Conservation (phyloP, 2,113 vertebrate species). For the Orientallactaga bullata region DNA sequence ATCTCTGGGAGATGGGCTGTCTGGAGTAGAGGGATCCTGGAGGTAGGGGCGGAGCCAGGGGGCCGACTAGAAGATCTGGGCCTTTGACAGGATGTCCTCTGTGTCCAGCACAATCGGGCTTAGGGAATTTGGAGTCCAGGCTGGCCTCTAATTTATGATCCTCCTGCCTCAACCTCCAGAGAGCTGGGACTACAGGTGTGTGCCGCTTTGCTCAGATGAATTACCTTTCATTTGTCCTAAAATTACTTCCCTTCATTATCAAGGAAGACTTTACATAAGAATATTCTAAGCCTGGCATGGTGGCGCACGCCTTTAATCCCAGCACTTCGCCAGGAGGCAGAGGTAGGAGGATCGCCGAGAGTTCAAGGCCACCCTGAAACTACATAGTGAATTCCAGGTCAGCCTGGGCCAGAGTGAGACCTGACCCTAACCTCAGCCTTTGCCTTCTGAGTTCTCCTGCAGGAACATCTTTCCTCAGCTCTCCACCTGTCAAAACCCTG, state of each 20-base stretch:
- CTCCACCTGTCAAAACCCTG: not conserved
- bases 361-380: too few species aligned
- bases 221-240: not conserved
- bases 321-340: too few species aligned
- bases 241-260: not conserved
- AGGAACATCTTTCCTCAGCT: not conserved
- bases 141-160: not conserved
- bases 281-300: too few species aligned
- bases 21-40: not conserved
- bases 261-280: not conserved
- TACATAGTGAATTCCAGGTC: too few species aligned
- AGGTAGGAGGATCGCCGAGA: too few species aligned
- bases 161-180: not conserved
- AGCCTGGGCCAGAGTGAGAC: too few species aligned
- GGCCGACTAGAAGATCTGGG: not conserved
- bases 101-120: accelerated
- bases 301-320: too few species aligned
- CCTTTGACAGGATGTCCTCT: not conserved
- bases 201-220: not conserved
- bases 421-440: not conserved
- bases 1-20: not conserved
- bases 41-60: not conserved
- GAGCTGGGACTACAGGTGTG: not conserved
- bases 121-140: not conserved
- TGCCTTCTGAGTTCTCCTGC: not conserved